These are phyloP conservation scores for Rhizoglyphus robini DNA, from an alignment of 1,140 invertebrate species.

Conservation along the genomic window DNA sequence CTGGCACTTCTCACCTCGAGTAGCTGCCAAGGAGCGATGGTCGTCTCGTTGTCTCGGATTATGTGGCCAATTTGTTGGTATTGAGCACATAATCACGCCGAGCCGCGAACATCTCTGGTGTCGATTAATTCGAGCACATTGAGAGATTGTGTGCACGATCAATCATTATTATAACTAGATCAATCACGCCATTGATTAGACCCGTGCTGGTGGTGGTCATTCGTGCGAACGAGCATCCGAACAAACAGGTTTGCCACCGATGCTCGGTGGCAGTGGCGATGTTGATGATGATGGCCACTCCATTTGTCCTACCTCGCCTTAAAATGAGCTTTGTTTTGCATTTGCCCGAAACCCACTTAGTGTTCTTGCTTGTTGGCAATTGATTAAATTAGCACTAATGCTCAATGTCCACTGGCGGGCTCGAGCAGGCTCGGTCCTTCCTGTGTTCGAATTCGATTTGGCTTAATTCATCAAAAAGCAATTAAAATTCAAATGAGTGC, in stretches of 20 bases:
- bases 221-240: background rate
- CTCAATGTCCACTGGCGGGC: too few species aligned
- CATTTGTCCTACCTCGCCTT: too few species aligned
- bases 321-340: too few species aligned
- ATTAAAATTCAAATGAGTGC: slow-evolving; percentile 1
- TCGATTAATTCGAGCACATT: background rate
- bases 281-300: too few species aligned
- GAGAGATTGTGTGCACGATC: background rate
- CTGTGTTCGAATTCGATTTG: background rate
- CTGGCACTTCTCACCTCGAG: background rate
- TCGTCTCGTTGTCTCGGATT: background rate
- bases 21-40: background rate
- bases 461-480: slow-evolving; percentile 6
- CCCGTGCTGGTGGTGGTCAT: background rate
- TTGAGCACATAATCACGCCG: slow-evolving; percentile 9
- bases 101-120: slow-evolving; percentile 10
- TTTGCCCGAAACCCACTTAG: too few species aligned
- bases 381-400: slow-evolving; percentile 15
- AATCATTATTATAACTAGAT: slow-evolving; percentile 20
- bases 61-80: background rate
- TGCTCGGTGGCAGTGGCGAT: too few species aligned
- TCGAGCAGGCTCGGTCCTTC: too few species aligned
- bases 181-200: slow-evolving; percentile 6
- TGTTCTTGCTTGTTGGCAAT: background rate
- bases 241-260: background rate